phyloP scores from a whole-genome alignment of 2,888 invertebrate genomes.

The Erebia palarica region DNA sequence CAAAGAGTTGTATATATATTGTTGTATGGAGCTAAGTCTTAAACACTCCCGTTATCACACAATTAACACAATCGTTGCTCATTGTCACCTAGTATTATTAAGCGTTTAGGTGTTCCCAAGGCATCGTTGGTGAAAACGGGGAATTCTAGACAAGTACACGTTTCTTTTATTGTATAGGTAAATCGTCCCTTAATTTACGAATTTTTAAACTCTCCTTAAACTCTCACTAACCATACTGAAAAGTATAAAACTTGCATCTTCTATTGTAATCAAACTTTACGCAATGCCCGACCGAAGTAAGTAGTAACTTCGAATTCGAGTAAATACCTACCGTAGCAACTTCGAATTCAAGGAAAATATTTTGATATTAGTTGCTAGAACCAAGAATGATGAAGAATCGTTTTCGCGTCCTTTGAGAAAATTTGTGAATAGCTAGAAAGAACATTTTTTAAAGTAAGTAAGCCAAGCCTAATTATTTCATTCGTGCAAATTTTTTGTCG shows the following conservation, averaged over 20 bases:
- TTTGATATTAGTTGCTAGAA: constrained; percentile 8
- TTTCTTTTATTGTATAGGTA: neutral
- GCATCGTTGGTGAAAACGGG: no score
- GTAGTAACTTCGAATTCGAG: constrained; percentile 5
- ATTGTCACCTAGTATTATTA: no score
- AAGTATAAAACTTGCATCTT: constrained; percentile 56
- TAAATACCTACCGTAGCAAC: constrained; percentile 1
- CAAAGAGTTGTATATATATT: constrained; percentile 5
- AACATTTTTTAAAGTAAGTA: constrained; percentile 11
- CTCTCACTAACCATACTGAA: constrained; percentile 44
- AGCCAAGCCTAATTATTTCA: constrained; percentile 6
- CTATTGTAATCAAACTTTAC: constrained; percentile 64
- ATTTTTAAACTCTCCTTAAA: constrained; percentile 48
- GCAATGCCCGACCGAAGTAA: constrained; percentile 29
- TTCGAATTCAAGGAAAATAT: constrained; percentile 13
- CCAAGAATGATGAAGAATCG: neutral
- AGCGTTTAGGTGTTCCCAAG: no score
- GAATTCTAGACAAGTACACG: no score
- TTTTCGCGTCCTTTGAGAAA: constrained; percentile 9
- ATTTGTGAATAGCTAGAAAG: constrained; percentile 7
- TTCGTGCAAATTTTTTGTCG: neutral
- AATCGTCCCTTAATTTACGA: constrained; percentile 54
- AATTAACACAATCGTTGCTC: no score
- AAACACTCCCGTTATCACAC: no score
- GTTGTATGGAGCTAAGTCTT: no score